Evolutionary conservation across 2,797 vertebrate species (phyloP), one percentile per base, ranked within the genome.

Genomic region (Myotis findleyi): DNA sequence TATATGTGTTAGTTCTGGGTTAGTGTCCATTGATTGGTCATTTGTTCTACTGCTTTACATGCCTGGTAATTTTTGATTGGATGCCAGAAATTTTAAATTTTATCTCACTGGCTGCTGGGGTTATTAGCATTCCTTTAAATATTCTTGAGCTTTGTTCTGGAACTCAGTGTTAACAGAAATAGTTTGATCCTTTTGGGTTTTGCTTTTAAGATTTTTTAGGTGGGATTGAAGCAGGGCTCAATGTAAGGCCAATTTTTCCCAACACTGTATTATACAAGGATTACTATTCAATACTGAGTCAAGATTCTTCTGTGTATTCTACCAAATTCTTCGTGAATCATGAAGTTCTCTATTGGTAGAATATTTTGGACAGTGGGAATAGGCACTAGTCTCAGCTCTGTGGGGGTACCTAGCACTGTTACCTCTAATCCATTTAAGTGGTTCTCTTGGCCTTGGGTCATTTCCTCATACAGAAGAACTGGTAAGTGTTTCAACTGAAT

Each of bases 111-210:
- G 10, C 55, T 83, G 55, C 27, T 87, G 10, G 47, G 47, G 51
- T 84, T 80, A 87, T 84, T 79, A 92, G 25, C 51, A 84, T 87
- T 69, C 16, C 17, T 90, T 87, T 53, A 90, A 81, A 55, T 68
- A 27, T 66, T 91, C 27, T 55, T 93, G 62, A 82, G 23, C 6
- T 93, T 87, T 62, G 49, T 81, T 90, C 47, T 76, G 27, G 62
- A 38, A 80, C 18, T 57, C 18, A 75, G 1, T 84, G 3, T 73
- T 85, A 72, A 27, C 47, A 47, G 64, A 85, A 93, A 72, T 2
- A 77, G 38, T 51, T 85, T 91, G 66, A n/a, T 53, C 14, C 7
- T 89, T 84, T 76, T 59, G 33, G 6, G 2, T 59, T 77, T 73
- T 88, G 23, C 62, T 62, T 76, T 55, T 73, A 91, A 75, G 66